phyloP scores from a whole-genome alignment of 2,888 invertebrate genomes.

The Cephus pulcher region DNA sequence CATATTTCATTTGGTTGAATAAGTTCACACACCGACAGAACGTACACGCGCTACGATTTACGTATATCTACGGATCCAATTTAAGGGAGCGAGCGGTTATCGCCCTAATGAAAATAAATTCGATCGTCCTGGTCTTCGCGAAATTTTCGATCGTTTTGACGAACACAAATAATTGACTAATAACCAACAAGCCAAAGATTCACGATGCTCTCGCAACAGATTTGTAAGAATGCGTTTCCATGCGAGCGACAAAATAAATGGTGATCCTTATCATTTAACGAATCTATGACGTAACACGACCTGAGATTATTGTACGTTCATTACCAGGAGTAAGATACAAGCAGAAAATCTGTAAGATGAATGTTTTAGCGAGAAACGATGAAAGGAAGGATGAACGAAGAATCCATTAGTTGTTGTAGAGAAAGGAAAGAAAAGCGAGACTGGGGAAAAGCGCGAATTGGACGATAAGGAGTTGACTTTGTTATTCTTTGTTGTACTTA shows the following conservation, averaged over 20 bases:
- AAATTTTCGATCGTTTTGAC: neutral
- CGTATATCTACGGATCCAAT: neutral
- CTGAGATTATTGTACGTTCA: neutral
- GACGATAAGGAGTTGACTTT: neutral
- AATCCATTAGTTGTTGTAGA: neutral
- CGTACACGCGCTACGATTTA: neutral
- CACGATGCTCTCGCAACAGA: neutral
- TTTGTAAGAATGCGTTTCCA: neutral
- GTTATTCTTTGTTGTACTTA: neutral
- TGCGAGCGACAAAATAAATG: neutral
- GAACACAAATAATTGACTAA: neutral
- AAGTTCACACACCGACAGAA: neutral
- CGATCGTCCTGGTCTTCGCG: neutral
- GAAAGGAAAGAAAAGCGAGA: neutral
- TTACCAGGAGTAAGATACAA: neutral
- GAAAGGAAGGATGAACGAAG: neutral
- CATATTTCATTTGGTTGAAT: slow-evolving; percentile 2
- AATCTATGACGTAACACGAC: neutral
- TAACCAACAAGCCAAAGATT: neutral
- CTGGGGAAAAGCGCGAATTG: neutral
- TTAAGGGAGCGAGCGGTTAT: neutral
- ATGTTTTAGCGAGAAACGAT: neutral
- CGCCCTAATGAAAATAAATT: neutral
- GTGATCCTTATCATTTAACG: neutral
- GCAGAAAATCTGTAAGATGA: neutral